Evolutionary conservation across 1,140 invertebrate species (phyloP), one percentile per base, ranked within the genome.

Genomic region (Aplysia californica): DNA sequence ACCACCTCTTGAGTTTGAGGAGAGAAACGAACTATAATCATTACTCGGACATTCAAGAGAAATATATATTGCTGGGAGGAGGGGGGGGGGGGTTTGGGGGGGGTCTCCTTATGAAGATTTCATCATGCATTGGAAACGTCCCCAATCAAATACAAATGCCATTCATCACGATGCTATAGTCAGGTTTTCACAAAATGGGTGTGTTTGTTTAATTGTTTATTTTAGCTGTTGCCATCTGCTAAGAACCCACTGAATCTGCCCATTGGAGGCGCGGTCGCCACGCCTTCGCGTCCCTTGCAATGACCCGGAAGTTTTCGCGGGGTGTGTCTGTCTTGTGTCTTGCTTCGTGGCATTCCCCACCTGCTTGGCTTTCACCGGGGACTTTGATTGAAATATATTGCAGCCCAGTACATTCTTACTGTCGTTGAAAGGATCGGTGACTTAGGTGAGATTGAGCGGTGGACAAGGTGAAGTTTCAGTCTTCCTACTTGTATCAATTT

Each of bases 241-340:
- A 31, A 6, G 10, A 61, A 10, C 58, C 58, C 26, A 50, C 44
- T 50, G 10, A 10, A 50, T 15, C 10, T 50, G n/a, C 10, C 44
- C 10, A 50, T 10, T 50, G 10, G 10, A 50, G n/a, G 44, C 10
- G 44, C 10, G 44, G 3, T 33, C 18, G 69, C 6, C 50, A 56
- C 4, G 29, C 38, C 31, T 36, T 69, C 41, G 29, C 2, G 2
- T 69, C 3, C 41, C 31, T 15, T 50, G 5, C n/a, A 20, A 21
- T 73, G 70, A 73, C 70, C 70, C 58, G 70, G 70, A 73, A 73
- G 58, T 73, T 61, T n/a, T 73, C 61, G 21, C 29, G 1, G 58
- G 50, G 2, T 36, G 33, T 3, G 36, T 71, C 50, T 71, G 41
- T 35, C 36, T 71, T 41, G 68, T 71, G 68, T 29, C 58, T 26